Conservation (phyloP, 23 tunicate species). For the Halocynthia aurantium region DNA sequence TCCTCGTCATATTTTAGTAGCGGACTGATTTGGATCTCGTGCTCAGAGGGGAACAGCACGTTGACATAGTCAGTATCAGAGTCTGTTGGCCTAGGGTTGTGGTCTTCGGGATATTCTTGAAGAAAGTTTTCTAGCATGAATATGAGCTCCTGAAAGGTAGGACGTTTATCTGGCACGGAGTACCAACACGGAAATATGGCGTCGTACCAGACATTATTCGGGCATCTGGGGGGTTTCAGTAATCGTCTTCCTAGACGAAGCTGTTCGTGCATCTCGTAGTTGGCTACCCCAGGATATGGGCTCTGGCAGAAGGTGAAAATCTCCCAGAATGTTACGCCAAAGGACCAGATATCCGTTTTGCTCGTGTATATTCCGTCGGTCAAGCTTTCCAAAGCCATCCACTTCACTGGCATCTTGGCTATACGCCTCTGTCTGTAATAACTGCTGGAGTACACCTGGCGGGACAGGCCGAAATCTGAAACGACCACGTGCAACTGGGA, state of each 20-base stretch:
- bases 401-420: conserved; percentile 81
- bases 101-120: conserved; percentile 19
- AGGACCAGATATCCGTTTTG: conserved; percentile 80
- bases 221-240: conserved; percentile 45
- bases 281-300: conserved; percentile 87
- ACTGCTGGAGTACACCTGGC: conserved; percentile 43
- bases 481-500: conserved; percentile 44
- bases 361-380: conserved; percentile 54
- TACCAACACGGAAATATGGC: conserved; percentile 69
- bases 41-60: not conserved
- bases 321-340: conserved; percentile 92
- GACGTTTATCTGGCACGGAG: conserved; percentile 32
- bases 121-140: conserved; percentile 5
- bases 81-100: not conserved
- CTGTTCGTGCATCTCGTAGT: conserved; percentile 53
- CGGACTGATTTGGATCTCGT: conserved; percentile 1
- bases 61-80: conserved; percentile 36
- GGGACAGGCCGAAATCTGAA: conserved; percentile 82
- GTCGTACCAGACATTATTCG: conserved; percentile 41
- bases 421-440: conserved; percentile 74
- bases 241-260: conserved; percentile 48
- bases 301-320: conserved; percentile 58
- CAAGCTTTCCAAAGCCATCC: conserved; percentile 94
- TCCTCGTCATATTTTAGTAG: not conserved
- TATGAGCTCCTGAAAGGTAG: conserved; percentile 39